Evolutionary conservation across 2,888 invertebrate species (phyloP).

Genomic region (Apoderus coryli): DNA sequence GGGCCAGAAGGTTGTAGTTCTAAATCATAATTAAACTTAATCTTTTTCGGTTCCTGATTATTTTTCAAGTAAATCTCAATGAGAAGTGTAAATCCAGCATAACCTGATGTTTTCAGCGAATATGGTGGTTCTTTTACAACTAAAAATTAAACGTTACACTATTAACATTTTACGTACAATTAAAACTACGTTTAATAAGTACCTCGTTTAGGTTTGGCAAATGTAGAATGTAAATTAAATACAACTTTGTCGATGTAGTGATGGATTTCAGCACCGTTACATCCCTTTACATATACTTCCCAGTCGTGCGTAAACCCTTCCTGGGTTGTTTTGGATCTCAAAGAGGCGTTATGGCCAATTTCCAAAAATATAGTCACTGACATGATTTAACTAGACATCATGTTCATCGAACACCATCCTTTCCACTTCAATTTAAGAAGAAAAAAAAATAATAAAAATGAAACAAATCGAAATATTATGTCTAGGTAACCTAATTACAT

Average conservation of each 20-base stretch:
- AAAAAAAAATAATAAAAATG: too few species aligned
- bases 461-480: too few species aligned
- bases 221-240: constrained; percentile 82
- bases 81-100: constrained; percentile 82
- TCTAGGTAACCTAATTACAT: too few species aligned
- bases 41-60: constrained; percentile 79
- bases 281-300: constrained; percentile 87
- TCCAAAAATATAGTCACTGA: constrained; percentile 72
- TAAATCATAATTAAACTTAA: constrained; percentile 73
- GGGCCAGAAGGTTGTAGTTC: constrained; percentile 63
- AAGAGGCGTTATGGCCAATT: constrained; percentile 79
- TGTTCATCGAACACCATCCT: constrained; percentile 8
- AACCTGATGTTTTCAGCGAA: constrained; percentile 82
- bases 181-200: too few species aligned
- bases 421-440: too few species aligned
- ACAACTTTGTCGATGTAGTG: constrained; percentile 88
- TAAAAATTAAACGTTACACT: constrained; percentile 34
- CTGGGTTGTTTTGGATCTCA: constrained; percentile 66
- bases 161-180: too few species aligned
- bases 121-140: constrained; percentile 87
- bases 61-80: constrained; percentile 83
- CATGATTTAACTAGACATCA: constrained; percentile 34
- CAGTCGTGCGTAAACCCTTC: constrained; percentile 96
- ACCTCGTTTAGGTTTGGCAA: constrained; percentile 85
- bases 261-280: constrained; percentile 74